Percentiles rank a stretch among this genome's conserved stretches.
These are phyloP conservation scores for Adelges cooleyi DNA, from an alignment of 1,140 invertebrate species.

Conservation along the genomic window DNA sequence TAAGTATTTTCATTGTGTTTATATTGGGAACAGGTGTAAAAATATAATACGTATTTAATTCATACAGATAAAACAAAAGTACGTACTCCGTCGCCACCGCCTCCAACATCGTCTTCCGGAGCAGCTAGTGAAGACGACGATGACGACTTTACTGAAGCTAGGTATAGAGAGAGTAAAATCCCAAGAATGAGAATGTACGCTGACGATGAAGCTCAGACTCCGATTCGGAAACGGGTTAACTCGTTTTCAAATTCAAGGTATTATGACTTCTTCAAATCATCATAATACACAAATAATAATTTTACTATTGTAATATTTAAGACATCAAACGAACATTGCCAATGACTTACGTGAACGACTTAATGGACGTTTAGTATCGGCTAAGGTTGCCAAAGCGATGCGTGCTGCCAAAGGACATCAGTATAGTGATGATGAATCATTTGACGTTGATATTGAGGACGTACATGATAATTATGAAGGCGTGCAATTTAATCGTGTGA, in stretches of 20 bases:
- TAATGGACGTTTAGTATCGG: constrained; percentile 7
- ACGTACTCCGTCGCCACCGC: constrained; percentile 12
- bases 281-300: too few relatives aligned
- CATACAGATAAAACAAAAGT: constrained; percentile 11
- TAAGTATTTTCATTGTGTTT: neutral
- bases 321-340: constrained; percentile 16
- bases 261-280: neutral
- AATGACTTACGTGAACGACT: constrained; percentile 17
- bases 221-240: constrained; percentile 2
- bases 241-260: constrained; percentile 17
- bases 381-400: constrained; percentile 19
- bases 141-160: constrained; percentile 12
- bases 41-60: too few relatives aligned
- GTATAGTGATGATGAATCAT: neutral
- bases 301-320: neutral
- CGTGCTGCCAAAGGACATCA: constrained; percentile 5
- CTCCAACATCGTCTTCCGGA: constrained; percentile 21
- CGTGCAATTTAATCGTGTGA: constrained; percentile 15
- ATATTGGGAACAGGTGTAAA: too few relatives aligned
- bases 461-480: neutral
- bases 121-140: constrained; percentile 22
- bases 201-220: constrained; percentile 1
- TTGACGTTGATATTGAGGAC: constrained; percentile 16
- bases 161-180: constrained; percentile 17
- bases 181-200: constrained; percentile 26